Percentiles rank a stretch among this genome's conserved stretches.
These are phyloP conservation scores for Pantala flavescens DNA, from an alignment of 1,140 invertebrate genomes.

Conservation along the genomic window DNA sequence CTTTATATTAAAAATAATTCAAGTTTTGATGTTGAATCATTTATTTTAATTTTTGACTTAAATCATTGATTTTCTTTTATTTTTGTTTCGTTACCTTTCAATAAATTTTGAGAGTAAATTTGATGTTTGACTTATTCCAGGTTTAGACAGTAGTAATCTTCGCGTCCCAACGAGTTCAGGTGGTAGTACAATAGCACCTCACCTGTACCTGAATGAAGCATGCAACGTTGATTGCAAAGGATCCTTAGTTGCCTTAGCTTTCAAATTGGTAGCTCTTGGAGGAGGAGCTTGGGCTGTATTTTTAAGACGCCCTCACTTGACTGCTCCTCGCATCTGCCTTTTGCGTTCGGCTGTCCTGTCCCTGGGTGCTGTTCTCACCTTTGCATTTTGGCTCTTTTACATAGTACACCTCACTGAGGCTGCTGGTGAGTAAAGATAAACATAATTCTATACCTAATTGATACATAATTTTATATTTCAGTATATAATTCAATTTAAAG, in stretches of 20 bases:
- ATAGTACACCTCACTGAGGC: slow-evolving; percentile 67
- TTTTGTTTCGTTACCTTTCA: no score
- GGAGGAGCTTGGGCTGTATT: slow-evolving; percentile 88
- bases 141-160: not conserved
- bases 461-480: not conserved
- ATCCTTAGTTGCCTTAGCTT: slow-evolving; percentile 77
- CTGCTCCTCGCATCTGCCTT: slow-evolving; percentile 88
- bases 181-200: not conserved
- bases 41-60: no score
- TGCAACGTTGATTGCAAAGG: slow-evolving; percentile 85
- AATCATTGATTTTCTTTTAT: no score
- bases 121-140: not conserved
- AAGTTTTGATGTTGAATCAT: no score
- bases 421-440: slow-evolving; percentile 23
- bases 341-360: slow-evolving; percentile 79
- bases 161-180: not conserved
- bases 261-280: slow-evolving; percentile 82
- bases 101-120: no score
- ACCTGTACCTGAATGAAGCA: slow-evolving; percentile 25
- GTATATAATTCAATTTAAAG: no score
- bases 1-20: no score
- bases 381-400: slow-evolving; percentile 97
- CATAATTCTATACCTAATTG: slow-evolving; percentile 20
- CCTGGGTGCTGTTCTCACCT: slow-evolving; percentile 82
- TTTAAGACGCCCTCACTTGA: slow-evolving; percentile 60